phyloP scores from a whole-genome alignment of 2,797 vertebrate species.

The Chanos chanos region DNA sequence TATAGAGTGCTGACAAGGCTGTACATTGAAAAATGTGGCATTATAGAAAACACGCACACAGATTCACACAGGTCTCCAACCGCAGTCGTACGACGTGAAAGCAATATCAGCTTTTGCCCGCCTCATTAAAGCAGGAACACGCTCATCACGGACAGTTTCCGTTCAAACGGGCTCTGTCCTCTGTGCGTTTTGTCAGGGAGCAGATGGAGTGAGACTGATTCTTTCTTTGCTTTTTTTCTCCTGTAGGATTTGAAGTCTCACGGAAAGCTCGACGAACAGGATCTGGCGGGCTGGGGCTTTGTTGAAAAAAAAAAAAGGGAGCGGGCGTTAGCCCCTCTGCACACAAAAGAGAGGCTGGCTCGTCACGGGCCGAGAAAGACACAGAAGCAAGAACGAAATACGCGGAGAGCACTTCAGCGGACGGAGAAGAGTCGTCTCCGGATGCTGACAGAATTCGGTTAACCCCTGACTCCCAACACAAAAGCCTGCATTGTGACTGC shows the following conservation, averaged over 20 bases:
- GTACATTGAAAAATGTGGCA: slow-evolving; percentile 4
- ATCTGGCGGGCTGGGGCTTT: slow-evolving; percentile 31
- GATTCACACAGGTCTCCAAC: too few relatives aligned
- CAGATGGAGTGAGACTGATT: too few relatives aligned
- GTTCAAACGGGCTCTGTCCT: too few relatives aligned
- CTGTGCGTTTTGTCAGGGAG: too few relatives aligned
- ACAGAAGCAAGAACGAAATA: slow-evolving; percentile 39
- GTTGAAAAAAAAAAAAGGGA: slow-evolving; percentile 37
- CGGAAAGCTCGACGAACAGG: slow-evolving; percentile 28
- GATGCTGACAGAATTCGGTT: slow-evolving; percentile 60
- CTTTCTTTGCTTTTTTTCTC: not conserved
- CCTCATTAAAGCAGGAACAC: too few relatives aligned
- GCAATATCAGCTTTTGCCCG: too few relatives aligned
- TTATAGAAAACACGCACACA: not conserved
- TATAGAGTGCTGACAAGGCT: slow-evolving; percentile 12
- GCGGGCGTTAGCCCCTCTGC: slow-evolving; percentile 26
- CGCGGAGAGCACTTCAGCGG: slow-evolving; percentile 38
- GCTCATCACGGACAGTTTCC: too few relatives aligned
- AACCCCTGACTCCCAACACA: slow-evolving; percentile 64
- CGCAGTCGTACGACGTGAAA: too few relatives aligned
- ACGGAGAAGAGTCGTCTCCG: slow-evolving; percentile 48
- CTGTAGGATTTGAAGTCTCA: not conserved
- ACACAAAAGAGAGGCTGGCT: slow-evolving; percentile 40
- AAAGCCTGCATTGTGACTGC: slow-evolving; percentile 65
- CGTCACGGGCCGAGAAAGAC: slow-evolving; percentile 41